These are phyloP conservation scores for Eleginops maclovinus DNA, from an alignment of 2,113 vertebrate species.

Conservation along the genomic window DNA sequence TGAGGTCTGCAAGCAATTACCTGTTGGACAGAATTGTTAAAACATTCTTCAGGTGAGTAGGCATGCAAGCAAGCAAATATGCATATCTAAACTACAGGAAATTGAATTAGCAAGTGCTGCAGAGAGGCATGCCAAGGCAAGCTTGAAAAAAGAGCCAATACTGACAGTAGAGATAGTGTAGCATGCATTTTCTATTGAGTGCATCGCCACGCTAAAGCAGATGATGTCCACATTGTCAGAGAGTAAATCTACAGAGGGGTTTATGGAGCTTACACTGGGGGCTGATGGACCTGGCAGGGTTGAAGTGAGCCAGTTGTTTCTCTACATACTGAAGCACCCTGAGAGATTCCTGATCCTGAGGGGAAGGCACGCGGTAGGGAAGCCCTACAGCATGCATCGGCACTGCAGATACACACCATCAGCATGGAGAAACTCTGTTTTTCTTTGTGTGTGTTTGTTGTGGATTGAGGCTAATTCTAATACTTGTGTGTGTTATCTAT, in stretches of 20 bases:
- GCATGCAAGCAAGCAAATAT: slow-evolving; percentile 34
- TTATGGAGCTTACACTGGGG: slow-evolving; percentile 77
- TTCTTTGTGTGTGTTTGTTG: slow-evolving; percentile 20
- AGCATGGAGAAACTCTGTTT: slow-evolving; percentile 22
- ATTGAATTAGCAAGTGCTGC: slow-evolving; percentile 12
- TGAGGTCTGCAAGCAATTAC: not conserved
- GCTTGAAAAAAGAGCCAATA: slow-evolving; percentile 5
- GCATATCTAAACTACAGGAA: slow-evolving; percentile 28
- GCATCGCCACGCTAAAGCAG: slow-evolving; percentile 24
- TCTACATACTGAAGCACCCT: slow-evolving; percentile 85
- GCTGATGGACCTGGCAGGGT: slow-evolving; percentile 78
- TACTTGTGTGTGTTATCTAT: slow-evolving; percentile 16
- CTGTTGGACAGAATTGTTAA: not conserved
- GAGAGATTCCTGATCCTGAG: slow-evolving; percentile 81
- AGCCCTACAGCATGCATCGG: slow-evolving; percentile 73
- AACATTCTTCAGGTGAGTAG: slow-evolving; percentile 18
- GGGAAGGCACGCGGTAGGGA: slow-evolving; percentile 74
- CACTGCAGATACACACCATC: slow-evolving; percentile 76
- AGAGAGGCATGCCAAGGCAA: slow-evolving; percentile 44
- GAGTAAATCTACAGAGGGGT: slow-evolving; percentile 31
- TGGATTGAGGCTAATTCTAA: not conserved
- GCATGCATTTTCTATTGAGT: slow-evolving; percentile 29
- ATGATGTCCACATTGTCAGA: slow-evolving; percentile 7
- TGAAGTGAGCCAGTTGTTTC: slow-evolving; percentile 83
- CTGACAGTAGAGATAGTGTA: not conserved